A percentile compares a stretch with the other conserved stretches of the same genome.
These are phyloP conservation scores for Drosophila chauvacae DNA, from an alignment of 1,140 invertebrate species.

Conservation along the genomic window DNA sequence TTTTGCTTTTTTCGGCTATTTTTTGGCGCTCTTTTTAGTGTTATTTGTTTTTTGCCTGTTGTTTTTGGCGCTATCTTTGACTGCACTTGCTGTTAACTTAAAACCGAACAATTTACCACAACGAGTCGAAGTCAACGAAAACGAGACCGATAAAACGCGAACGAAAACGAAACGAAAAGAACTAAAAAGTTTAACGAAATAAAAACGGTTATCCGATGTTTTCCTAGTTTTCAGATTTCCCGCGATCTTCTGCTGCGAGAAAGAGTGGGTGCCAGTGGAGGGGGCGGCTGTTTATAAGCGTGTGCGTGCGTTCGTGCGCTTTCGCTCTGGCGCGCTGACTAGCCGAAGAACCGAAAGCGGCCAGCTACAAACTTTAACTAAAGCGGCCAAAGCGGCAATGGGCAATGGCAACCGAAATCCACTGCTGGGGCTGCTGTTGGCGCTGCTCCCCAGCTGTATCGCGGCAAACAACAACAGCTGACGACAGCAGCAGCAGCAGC, in stretches of 20 bases:
- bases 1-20: constrained; percentile 46
- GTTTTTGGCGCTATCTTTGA: constrained; percentile 41
- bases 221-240: constrained; percentile 40
- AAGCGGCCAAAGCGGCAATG: constrained; percentile 24
- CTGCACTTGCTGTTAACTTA: constrained; percentile 33
- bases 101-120: constrained; percentile 46
- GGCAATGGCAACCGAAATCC: constrained; percentile 22
- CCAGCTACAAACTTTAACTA: constrained; percentile 70
- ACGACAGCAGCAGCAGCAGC: constrained; percentile 26
- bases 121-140: constrained; percentile 20
- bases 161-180: constrained; percentile 26
- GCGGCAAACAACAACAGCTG: constrained; percentile 40
- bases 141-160: constrained; percentile 2
- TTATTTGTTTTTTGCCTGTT: constrained; percentile 9
- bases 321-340: constrained; percentile 39
- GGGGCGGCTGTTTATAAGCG: constrained; percentile 18
- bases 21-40: constrained; percentile 22
- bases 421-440: constrained; percentile 7
- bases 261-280: constrained; percentile 34
- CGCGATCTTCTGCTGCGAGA: constrained; percentile 48
- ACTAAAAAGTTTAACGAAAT: constrained; percentile 53
- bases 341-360: constrained; percentile 68
- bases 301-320: constrained; percentile 38
- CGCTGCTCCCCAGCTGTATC: constrained; percentile 38
- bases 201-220: constrained; percentile 47